Conservation (phyloP, 2,888 invertebrate genomes). For the Nomada ruficornis region DNA sequence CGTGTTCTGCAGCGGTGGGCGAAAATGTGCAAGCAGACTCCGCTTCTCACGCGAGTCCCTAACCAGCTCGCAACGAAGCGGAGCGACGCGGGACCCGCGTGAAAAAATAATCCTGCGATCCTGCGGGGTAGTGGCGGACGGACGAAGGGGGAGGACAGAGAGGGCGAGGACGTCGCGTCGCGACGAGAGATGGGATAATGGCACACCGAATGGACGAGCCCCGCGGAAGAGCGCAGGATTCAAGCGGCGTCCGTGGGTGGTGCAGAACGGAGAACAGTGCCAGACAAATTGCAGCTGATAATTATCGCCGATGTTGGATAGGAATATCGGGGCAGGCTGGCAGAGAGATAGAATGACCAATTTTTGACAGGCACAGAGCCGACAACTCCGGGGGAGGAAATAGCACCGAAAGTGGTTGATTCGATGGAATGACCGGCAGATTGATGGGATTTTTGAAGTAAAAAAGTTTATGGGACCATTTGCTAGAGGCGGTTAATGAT, state of each 20-base stretch:
- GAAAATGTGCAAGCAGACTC: slow-evolving; percentile 28
- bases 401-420: slow-evolving; percentile 16
- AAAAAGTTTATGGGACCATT: neutral
- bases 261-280: slow-evolving; percentile 35
- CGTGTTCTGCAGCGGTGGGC: slow-evolving; percentile 13
- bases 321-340: slow-evolving; percentile 28
- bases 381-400: slow-evolving; percentile 9
- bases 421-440: slow-evolving; percentile 15
- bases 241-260: slow-evolving; percentile 40
- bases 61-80: slow-evolving; percentile 66
- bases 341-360: slow-evolving; percentile 25
- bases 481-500: slow-evolving; percentile 1
- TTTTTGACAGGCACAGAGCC: slow-evolving; percentile 28
- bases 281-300: slow-evolving; percentile 58
- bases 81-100: slow-evolving; percentile 61
- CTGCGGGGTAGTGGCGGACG: neutral
- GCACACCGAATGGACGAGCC: slow-evolving; percentile 38
- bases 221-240: slow-evolving; percentile 20
- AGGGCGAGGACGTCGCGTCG: neutral
- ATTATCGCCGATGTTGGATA: slow-evolving; percentile 41
- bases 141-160: neutral
- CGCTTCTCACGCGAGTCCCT: slow-evolving; percentile 68
- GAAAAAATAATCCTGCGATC: slow-evolving; percentile 44
- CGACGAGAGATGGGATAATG: slow-evolving; percentile 36
- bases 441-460: slow-evolving; percentile 21